Percentiles rank a stretch among this genome's conserved stretches.
These are phyloP conservation scores for Phacellophora camtschatica DNA, from an alignment of 30 jellyfish, hydroid and myxozoan genomes.

Conservation along the genomic window DNA sequence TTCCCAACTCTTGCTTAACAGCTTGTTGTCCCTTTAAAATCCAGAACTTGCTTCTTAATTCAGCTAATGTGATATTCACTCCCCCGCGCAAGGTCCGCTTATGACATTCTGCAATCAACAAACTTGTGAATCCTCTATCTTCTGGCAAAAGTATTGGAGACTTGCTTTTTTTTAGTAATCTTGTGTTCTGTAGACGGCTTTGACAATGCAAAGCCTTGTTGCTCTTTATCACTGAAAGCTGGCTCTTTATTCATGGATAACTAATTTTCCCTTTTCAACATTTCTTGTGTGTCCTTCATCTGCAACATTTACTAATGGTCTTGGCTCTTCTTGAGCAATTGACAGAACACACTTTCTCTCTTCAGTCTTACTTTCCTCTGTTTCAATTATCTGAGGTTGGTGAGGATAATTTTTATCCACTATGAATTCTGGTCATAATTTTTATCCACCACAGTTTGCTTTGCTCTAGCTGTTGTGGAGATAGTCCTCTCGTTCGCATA, in stretches of 20 bases:
- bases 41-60: slow-evolving; percentile 28
- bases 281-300: slow-evolving; percentile 12
- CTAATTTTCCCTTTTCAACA: slow-evolving; percentile 2
- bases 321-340: slow-evolving; percentile 17
- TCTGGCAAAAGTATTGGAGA: slow-evolving; percentile 31
- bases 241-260: neutral
- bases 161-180: slow-evolving; percentile 2
- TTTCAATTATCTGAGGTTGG: slow-evolving; percentile 18
- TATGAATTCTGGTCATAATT: slow-evolving; percentile 31
- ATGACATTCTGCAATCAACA: slow-evolving; percentile 24
- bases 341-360: slow-evolving; percentile 2
- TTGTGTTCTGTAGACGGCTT: slow-evolving; percentile 25
- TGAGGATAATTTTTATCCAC: slow-evolving; percentile 22
- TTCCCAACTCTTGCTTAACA: neutral
- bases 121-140: slow-evolving; percentile 3
- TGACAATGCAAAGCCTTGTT: neutral
- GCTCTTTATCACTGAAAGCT: slow-evolving; percentile 21
- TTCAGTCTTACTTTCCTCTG: slow-evolving; percentile 37
- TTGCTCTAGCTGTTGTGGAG: slow-evolving; percentile 29
- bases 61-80: slow-evolving; percentile 1
- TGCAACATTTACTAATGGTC: neutral
- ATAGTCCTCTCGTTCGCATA: slow-evolving; percentile 22
- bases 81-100: slow-evolving; percentile 29
- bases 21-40: neutral
- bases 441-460: slow-evolving; percentile 30